Base-by-base conservation (phyloP, 2,113 vertebrate genomes). In the Labeo catla region DNA sequence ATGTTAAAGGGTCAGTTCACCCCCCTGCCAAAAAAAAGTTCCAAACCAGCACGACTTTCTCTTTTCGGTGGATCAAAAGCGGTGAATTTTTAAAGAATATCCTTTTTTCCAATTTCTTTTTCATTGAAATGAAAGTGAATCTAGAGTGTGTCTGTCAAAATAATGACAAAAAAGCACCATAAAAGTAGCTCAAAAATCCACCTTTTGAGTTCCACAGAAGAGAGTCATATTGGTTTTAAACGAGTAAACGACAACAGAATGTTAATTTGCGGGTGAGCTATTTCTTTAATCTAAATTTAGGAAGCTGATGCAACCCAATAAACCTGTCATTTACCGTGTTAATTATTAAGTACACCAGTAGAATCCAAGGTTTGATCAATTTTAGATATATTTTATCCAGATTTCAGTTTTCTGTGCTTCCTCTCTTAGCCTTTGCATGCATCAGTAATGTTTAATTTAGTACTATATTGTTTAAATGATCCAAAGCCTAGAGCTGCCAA, bases 391-490 rank as follows among this genome's bases (percentile, higher is more conserved):
- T 12, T 73, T 73, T 45, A n/a, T 45, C 16, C 39, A 73, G 16
- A 5, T 73, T 45, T 45, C 19, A 45, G 16, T 73, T 47, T 73
- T 73, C 61, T 21, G 15, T 43, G 36, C 34, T 8, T 43, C 19
- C 4, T 45, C 39, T 45, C 63, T 21, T 4, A n/a, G 19, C 16
- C 66, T 70, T 47, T 21, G 21, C 21, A 45, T 47, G 39, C 39
- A 73, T 47, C 43, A 73, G 70, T 2, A 73, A 73, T 73, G 70
- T 73, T 73, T 73, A n/a, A 74, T 74, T 63, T 63, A 63, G 23
- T 65, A 13, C 28, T 66, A 28, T 15, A 34, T 66, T 66, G 63
- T 15, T 66, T 6, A 74, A 74, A 49, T 74, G 72, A 74, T 8
- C 45, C 72, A 49, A 74, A 49, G 43, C 45, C 66, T 23, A 74